A percentile compares a stretch with the other conserved stretches of the same genome.
Evolutionary conservation across 2,113 vertebrate genomes (phyloP).

Genomic region (Burhinus oedicnemus): DNA sequence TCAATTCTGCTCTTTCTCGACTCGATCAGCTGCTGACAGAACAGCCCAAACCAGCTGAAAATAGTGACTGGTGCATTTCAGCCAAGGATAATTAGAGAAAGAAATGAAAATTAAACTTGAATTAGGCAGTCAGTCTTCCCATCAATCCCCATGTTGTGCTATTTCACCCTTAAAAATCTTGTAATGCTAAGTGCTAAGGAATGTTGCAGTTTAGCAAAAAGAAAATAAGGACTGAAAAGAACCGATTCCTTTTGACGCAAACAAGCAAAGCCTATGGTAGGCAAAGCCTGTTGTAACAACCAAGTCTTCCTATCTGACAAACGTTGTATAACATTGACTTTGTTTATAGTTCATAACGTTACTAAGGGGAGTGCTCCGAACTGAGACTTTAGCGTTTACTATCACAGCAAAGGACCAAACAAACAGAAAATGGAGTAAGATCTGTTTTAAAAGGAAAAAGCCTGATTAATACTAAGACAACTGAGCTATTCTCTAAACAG

Average conservation of each 20-base stretch:
- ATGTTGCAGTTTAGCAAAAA: background rate
- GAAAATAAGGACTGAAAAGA: background rate
- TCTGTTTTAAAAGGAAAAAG: constrained; percentile 6
- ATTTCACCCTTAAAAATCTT: background rate
- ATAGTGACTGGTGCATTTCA: background rate
- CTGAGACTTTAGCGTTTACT: background rate
- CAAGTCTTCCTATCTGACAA: background rate
- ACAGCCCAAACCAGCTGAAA: background rate
- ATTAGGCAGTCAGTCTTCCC: background rate
- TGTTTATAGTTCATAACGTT: background rate
- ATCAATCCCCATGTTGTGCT: background rate
- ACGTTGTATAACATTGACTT: background rate
- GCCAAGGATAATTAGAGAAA: background rate
- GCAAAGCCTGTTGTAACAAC: background rate
- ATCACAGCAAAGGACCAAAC: background rate
- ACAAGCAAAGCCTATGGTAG: background rate
- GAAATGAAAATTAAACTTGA: background rate
- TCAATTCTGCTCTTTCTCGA: background rate
- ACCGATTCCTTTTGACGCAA: background rate
- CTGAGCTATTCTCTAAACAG: background rate
- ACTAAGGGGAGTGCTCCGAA: background rate
- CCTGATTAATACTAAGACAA: background rate
- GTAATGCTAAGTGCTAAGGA: background rate
- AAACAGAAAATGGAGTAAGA: constrained; percentile 20
- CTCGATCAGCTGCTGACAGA: background rate